Percentiles rank a stretch among this genome's conserved stretches.
Evolutionary conservation across 2,113 vertebrate genomes (phyloP).

Genomic region (Cryptotis parvus): DNA sequence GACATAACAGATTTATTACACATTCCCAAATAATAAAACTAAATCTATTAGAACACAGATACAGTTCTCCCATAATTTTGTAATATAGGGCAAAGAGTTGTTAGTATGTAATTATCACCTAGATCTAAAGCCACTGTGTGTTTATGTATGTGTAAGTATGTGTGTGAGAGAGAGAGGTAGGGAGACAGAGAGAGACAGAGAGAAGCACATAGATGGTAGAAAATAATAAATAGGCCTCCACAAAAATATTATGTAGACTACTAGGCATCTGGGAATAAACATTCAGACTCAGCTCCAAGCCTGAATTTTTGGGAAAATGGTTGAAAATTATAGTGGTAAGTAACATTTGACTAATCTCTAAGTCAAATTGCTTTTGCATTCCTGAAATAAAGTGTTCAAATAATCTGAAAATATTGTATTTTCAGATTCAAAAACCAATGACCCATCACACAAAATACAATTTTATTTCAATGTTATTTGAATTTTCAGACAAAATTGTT

Average conservation of each 20-base stretch:
- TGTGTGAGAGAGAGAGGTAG: background rate
- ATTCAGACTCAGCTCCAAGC: background rate
- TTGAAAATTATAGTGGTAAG: background rate
- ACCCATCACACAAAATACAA: background rate
- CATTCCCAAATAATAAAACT: too few relatives aligned
- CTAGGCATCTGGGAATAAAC: background rate
- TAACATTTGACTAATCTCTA: constrained; percentile 28
- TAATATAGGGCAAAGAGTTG: background rate
- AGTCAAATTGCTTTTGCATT: background rate
- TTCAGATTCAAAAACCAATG: background rate
- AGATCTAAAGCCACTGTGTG: background rate
- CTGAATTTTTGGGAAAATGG: constrained; percentile 7
- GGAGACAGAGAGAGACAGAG: background rate
- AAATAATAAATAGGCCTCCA: background rate
- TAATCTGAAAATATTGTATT: background rate
- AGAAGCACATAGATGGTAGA: too few relatives aligned
- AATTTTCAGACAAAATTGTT: background rate
- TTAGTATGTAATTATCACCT: background rate
- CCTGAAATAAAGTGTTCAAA: background rate
- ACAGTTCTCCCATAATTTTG: background rate
- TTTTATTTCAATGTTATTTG: background rate
- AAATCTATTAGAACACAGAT: background rate
- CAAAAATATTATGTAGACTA: background rate
- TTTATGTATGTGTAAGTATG: background rate
- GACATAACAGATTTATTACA: background rate